A percentile compares a stretch with the other conserved stretches of the same genome.
Conservation (phyloP, 2,888 invertebrate genomes). For the Cordilura impudica region DNA sequence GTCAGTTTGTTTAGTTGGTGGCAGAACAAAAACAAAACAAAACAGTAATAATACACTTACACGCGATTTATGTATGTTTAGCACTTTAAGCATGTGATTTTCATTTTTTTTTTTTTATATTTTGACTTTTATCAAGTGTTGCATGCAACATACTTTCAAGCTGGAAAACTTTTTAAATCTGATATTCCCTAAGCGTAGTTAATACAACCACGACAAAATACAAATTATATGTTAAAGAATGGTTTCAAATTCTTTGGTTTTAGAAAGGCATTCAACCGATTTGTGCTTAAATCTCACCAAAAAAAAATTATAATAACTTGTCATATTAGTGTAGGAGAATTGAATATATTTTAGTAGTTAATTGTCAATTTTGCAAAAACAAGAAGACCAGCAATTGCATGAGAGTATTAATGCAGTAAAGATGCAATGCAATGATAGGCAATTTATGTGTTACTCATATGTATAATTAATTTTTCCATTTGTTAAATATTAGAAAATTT, state of each 20-base stretch:
- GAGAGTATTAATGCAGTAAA: background rate
- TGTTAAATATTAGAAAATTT: no score
- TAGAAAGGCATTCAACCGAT: background rate
- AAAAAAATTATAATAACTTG: no score
- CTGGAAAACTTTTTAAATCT: background rate
- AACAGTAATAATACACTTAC: slow-evolving; percentile 19
- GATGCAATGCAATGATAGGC: no score
- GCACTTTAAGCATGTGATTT: slow-evolving; percentile 12
- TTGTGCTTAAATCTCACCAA: background rate
- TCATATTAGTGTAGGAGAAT: background rate
- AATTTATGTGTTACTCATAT: no score
- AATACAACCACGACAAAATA: background rate
- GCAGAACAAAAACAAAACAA: background rate
- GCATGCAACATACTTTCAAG: slow-evolving; percentile 40
- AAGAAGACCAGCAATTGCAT: background rate
- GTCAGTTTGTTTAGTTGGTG: slow-evolving; percentile 34
- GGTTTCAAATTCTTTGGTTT: background rate
- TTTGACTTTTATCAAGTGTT: no score
- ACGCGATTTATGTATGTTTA: slow-evolving; percentile 42
- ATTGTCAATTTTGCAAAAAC: background rate
- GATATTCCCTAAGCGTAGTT: background rate
- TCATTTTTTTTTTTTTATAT: background rate
- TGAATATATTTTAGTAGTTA: background rate
- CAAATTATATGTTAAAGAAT: background rate
- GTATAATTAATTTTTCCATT: no score